Evolutionary conservation across 2,113 vertebrate genomes (phyloP).

Genomic region (Tamias sibiricus): DNA sequence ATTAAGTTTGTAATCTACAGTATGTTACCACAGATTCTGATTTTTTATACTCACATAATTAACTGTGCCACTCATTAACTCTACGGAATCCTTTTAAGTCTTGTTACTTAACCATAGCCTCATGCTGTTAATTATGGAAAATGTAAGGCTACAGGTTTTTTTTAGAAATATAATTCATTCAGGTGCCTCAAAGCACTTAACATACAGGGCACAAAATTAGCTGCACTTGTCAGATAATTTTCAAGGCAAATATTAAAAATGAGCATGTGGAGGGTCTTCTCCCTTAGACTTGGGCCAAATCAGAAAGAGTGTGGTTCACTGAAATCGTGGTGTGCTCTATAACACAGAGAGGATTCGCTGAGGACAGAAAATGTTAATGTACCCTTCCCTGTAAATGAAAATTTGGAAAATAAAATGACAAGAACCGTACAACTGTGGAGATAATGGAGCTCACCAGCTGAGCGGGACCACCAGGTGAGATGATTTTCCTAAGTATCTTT

Average conservation of each 20-base stretch:
- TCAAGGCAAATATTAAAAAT: slow-evolving; percentile 37
- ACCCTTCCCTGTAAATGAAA: slow-evolving; percentile 14
- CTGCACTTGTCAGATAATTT: slow-evolving; percentile 14
- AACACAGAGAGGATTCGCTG: background rate
- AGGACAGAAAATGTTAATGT: background rate
- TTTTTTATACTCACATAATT: slow-evolving; percentile 56
- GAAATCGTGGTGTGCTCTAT: background rate
- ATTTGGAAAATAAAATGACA: slow-evolving; percentile 41
- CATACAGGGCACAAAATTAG: background rate
- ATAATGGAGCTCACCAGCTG: slow-evolving; percentile 48
- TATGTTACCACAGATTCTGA: background rate
- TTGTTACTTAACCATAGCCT: slow-evolving; percentile 48
- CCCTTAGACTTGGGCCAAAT: background rate
- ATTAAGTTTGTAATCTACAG: slow-evolving; percentile 17
- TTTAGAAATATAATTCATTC: slow-evolving; percentile 33
- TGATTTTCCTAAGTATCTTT: slow-evolving; percentile 43
- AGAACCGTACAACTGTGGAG: background rate
- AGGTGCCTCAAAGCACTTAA: slow-evolving; percentile 40
- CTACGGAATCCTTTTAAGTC: slow-evolving; percentile 38
- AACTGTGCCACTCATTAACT: slow-evolving; percentile 52
- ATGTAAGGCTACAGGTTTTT: background rate
- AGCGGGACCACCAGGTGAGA: background rate
- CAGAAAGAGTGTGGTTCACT: background rate
- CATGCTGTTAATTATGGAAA: slow-evolving; percentile 53
- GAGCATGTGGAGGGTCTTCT: background rate